Conservation (phyloP, 2,888 invertebrate species). For the Pyrocoelia pectoralis region DNA sequence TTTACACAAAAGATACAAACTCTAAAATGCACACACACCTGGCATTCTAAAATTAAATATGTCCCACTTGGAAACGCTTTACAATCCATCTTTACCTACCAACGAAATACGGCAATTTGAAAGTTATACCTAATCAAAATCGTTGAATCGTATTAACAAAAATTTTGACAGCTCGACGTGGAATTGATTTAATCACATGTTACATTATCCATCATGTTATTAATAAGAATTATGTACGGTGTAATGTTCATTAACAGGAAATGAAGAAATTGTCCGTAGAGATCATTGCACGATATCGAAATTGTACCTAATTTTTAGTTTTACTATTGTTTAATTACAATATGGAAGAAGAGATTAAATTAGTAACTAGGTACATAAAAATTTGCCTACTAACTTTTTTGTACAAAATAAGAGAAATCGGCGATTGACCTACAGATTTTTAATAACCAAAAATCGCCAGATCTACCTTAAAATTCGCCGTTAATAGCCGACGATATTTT, state of each 20-base stretch:
- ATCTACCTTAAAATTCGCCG: background rate
- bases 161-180: conserved; percentile 13
- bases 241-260: background rate
- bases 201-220: too few species aligned
- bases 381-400: too few species aligned
- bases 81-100: background rate
- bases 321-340: too few species aligned
- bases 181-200: conserved; percentile 12
- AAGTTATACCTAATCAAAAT: conserved; percentile 13
- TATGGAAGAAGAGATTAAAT: too few species aligned
- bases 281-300: too few species aligned
- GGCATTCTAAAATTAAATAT: conserved; percentile 54
- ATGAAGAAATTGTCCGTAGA: background rate
- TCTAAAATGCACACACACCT: conserved; percentile 44
- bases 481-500: conserved; percentile 5
- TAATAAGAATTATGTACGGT: background rate
- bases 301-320: too few species aligned
- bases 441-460: background rate
- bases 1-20: conserved; percentile 40
- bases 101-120: conserved; percentile 14
- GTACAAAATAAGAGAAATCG: too few species aligned
- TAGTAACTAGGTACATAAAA: too few species aligned
- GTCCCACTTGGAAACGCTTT: conserved; percentile 48
- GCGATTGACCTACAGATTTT: background rate
- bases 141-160: background rate